phyloP scores from a whole-genome alignment of 2,888 invertebrate species.

The Lithophane leautieri region DNA sequence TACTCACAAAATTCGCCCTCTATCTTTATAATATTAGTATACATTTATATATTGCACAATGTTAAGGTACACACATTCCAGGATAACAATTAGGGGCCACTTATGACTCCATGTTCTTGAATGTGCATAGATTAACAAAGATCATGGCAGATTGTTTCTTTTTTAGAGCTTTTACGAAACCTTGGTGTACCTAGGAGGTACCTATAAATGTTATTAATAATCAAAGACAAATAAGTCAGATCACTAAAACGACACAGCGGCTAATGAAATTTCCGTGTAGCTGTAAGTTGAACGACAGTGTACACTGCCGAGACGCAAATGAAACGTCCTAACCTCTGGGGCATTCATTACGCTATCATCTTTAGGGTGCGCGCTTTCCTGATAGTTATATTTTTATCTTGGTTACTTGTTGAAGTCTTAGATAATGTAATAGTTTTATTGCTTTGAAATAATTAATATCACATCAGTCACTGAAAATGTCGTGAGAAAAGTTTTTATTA shows the following conservation, averaged over 20 bases:
- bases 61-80: too few relatives aligned
- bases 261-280: constrained; percentile 82
- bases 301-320: constrained; percentile 50
- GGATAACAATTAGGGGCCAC: neutral
- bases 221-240: constrained; percentile 39
- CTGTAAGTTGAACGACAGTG: constrained; percentile 57
- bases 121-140: neutral
- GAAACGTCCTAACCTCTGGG: constrained; percentile 65
- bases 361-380: constrained; percentile 15
- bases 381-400: neutral
- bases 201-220: constrained; percentile 13
- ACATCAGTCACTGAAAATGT: neutral
- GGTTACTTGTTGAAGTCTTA: neutral
- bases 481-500: too few relatives aligned
- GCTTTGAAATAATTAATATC: neutral
- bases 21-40: neutral
- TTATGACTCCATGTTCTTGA: neutral
- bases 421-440: too few relatives aligned
- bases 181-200: neutral
- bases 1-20: neutral
- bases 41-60: neutral
- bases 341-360: constrained; percentile 65
- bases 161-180: neutral
- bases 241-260: constrained; percentile 40
- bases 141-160: neutral